Evolutionary conservation across 2,113 vertebrate genomes (phyloP).

Genomic region (Clupea harengus): DNA sequence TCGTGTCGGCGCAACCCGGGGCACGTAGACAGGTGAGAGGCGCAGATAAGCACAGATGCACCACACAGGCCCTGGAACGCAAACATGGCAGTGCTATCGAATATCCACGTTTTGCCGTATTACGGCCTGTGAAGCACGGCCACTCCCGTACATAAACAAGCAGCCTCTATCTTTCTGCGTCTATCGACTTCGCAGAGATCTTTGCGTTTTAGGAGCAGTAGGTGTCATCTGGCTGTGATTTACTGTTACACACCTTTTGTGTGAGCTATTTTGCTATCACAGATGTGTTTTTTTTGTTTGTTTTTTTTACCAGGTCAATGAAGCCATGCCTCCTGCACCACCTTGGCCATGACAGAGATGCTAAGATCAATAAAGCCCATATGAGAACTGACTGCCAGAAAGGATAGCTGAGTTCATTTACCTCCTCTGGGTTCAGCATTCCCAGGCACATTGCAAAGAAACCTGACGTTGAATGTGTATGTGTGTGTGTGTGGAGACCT

Average conservation of each 20-base stretch:
- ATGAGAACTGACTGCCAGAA: constrained; percentile 35
- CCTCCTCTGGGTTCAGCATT: constrained; percentile 33
- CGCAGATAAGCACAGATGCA: constrained; percentile 14
- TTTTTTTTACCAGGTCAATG: neutral
- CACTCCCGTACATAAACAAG: constrained; percentile 1
- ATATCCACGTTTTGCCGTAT: neutral
- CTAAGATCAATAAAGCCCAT: constrained; percentile 7
- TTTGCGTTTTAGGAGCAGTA: neutral
- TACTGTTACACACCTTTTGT: neutral
- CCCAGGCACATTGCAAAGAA: constrained; percentile 9
- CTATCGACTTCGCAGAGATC: neutral
- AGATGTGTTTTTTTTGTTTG: neutral
- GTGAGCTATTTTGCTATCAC: neutral
- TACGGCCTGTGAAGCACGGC: neutral
- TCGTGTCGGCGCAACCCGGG: neutral
- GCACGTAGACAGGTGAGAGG: neutral
- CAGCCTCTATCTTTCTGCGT: neutral
- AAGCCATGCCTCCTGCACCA: constrained; percentile 13
- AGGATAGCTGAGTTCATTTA: constrained; percentile 34
- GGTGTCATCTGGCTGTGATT: constrained; percentile 17
- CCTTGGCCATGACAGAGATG: neutral
- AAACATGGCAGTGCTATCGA: neutral
- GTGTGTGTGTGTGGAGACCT: neutral
- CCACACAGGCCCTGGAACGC: neutral
- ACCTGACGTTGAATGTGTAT: neutral